These are phyloP conservation scores for Petroica traversi DNA, from an alignment of 2,113 vertebrate genomes.

Conservation along the genomic window DNA sequence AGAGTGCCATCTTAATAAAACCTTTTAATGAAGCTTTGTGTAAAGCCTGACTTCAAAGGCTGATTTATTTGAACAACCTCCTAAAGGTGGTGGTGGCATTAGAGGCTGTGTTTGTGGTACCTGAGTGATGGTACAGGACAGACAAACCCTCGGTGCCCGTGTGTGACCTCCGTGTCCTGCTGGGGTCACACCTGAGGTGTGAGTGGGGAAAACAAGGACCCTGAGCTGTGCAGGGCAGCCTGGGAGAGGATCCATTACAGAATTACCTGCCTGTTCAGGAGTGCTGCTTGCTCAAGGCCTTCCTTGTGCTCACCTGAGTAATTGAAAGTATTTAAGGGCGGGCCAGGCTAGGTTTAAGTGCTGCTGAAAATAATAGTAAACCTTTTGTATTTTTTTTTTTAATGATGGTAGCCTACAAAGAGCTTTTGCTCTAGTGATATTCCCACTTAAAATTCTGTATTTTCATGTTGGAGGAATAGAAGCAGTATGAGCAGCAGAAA, in stretches of 20 bases:
- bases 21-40: conserved; percentile 21
- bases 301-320: not conserved
- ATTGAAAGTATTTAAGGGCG: not conserved
- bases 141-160: fast-evolving
- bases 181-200: not conserved
- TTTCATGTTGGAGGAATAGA: not conserved
- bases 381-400: not conserved
- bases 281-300: not conserved
- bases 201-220: not conserved
- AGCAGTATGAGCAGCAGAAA: not conserved
- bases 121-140: not conserved
- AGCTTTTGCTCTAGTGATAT: not conserved
- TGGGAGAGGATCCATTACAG: not conserved
- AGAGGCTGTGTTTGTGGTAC: not conserved
- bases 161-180: not conserved
- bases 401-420: not conserved
- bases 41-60: conserved; percentile 31
- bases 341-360: not conserved
- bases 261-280: not conserved
- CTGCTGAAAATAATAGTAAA: not conserved
- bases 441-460: not conserved
- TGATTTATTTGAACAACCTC: not conserved
- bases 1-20: not conserved
- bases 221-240: not conserved
- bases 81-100: not conserved